Conservation (phyloP, 2,888 invertebrate species). For the Halocaridina rubra region DNA sequence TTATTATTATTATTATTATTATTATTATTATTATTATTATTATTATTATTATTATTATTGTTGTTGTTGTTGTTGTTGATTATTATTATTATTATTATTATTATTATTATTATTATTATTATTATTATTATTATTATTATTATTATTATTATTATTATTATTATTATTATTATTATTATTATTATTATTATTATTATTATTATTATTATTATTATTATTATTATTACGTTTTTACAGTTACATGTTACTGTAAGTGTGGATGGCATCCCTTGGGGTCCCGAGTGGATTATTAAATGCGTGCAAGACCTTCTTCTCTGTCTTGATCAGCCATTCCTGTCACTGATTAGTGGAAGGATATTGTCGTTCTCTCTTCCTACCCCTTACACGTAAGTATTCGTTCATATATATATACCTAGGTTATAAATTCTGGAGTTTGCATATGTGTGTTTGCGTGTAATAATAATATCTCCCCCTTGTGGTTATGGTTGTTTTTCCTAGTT, state of each 20-base stretch:
- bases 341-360: slow-evolving; percentile 25
- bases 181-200: slow-evolving; percentile 5
- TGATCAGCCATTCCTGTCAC: slow-evolving; percentile 12
- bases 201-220: slow-evolving; percentile 5
- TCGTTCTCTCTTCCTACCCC: slow-evolving; percentile 13
- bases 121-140: slow-evolving; percentile 4
- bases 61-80: neutral
- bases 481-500: too few relatives aligned
- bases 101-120: slow-evolving; percentile 8
- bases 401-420: too few relatives aligned
- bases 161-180: slow-evolving; percentile 1
- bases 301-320: slow-evolving; percentile 31
- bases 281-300: slow-evolving; percentile 26
- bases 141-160: neutral
- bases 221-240: slow-evolving; percentile 9
- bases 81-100: neutral
- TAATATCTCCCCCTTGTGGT: too few relatives aligned
- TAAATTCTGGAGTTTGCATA: too few relatives aligned
- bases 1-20: neutral
- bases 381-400: slow-evolving; percentile 41
- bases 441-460: too few relatives aligned
- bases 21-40: slow-evolving; percentile 7
- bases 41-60: slow-evolving; percentile 6
- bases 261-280: slow-evolving; percentile 27
- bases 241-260: slow-evolving; percentile 26